Base-by-base conservation (phyloP, 2,888 invertebrate genomes). In the Nomada flava region DNA sequence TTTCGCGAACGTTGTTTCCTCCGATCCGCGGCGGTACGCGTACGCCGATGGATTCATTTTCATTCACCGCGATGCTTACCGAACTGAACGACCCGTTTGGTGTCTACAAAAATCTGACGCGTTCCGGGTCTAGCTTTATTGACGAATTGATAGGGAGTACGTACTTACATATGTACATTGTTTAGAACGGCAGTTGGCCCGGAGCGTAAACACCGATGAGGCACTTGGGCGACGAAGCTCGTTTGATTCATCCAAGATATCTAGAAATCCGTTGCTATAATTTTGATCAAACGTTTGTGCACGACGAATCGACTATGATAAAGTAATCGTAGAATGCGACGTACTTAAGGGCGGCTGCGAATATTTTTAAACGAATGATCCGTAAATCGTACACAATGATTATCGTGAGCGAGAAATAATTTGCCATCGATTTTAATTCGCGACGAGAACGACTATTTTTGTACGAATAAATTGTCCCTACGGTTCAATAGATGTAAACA, bases 141-240 rank as follows among this genome's bases (percentile, higher is more conserved):
- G 42, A 47, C 57, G 57, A 68, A 4, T 44, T 9, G 11, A 57
- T 23, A 18, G 11, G 13, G 11, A 9, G 36, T 36, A 36, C 23
- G 13, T 36, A 23, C 26, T 26, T 26, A 26, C 13, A 47, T 15
- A 15, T 15, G n/a, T 15, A 13, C 18, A 29, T 71, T 50, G 57
- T 72, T 68, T 57, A 62, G 57, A 44, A 74, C 47, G 53, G 44
- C 50, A 20, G 44, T 57, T 0, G 42, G 1, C 29, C 44, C 9
- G 26, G 2, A 67, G 70, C 23, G 68, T 72, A 78, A 80, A 80
- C 63, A 78, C 50, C 15, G 47, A 7, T 9, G 29, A 18, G 18
- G 15, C 42, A 60, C 53, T 18, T 4, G 4, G 18, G 23, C 47
- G 15, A n/a, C 9, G 1, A 67, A 71, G 26, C 63, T 55, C 29